Conservation (phyloP, 2,888 invertebrate species). For the Conchocele bisecta region DNA sequence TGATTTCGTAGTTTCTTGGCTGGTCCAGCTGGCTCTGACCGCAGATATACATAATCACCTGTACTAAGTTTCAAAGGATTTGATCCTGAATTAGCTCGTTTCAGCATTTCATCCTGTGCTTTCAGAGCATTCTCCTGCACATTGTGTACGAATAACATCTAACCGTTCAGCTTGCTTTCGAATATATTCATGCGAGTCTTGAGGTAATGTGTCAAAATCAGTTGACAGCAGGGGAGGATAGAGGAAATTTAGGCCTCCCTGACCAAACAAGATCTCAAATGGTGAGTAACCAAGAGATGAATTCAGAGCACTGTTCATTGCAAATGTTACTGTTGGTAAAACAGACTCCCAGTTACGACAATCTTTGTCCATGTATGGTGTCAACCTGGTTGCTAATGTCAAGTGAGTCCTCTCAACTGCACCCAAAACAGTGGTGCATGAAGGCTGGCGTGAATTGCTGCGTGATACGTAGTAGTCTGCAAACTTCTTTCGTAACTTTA, state of each 20-base stretch:
- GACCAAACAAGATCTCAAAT: too few relatives aligned
- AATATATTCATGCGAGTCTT: slow-evolving; percentile 12
- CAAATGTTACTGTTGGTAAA: slow-evolving; percentile 30
- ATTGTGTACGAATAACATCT: slow-evolving; percentile 3
- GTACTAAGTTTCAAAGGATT: not conserved
- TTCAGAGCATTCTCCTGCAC: slow-evolving; percentile 11
- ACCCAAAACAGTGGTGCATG: slow-evolving; percentile 48
- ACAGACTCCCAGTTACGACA: slow-evolving; percentile 21
- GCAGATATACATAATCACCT: slow-evolving; percentile 37
- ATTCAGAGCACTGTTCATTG: slow-evolving; percentile 36
- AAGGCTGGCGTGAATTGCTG: slow-evolving; percentile 46
- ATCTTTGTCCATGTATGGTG: slow-evolving; percentile 15
- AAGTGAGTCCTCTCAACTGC: slow-evolving; percentile 40
- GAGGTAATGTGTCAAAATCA: too few relatives aligned
- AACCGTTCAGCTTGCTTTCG: not conserved
- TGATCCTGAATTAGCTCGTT: slow-evolving; percentile 14
- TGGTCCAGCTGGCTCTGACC: slow-evolving; percentile 1
- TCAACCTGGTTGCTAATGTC: slow-evolving; percentile 30
- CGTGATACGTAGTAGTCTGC: slow-evolving; percentile 27
- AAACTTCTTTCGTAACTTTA: slow-evolving; percentile 32
- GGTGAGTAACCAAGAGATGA: slow-evolving; percentile 28
- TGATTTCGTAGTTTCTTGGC: slow-evolving; percentile 21
- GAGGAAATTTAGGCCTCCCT: too few relatives aligned
- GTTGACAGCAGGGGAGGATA: too few relatives aligned
- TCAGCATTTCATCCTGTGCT: slow-evolving; percentile 19